Evolutionary conservation across 2,113 vertebrate species (phyloP).

Genomic region (Taxidea taxus): DNA sequence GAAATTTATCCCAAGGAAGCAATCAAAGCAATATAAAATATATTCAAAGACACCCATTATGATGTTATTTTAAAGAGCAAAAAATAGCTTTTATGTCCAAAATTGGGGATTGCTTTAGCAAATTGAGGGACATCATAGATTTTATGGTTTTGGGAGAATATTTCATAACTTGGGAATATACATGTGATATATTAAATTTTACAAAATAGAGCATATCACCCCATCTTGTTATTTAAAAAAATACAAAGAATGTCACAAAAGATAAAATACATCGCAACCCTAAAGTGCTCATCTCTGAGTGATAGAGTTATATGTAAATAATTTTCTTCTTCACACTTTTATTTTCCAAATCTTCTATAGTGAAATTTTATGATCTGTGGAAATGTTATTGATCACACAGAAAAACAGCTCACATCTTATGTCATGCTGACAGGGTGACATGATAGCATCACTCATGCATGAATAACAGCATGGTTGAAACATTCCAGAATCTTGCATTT

Average conservation of each 20-base stretch:
- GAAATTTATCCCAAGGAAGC: neutral
- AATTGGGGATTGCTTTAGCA: neutral
- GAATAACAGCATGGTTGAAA: neutral
- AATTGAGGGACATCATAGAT: neutral
- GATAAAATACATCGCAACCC: neutral
- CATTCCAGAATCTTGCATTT: constrained; percentile 76
- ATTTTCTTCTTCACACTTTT: neutral
- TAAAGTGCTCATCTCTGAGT: neutral
- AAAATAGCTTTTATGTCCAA: neutral
- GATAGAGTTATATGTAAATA: neutral
- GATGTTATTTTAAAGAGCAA: neutral
- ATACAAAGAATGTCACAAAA: neutral
- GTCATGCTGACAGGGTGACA: neutral
- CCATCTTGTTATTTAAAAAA: neutral
- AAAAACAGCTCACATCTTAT: neutral
- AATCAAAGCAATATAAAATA: neutral
- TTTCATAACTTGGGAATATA: neutral
- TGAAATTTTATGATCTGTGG: neutral
- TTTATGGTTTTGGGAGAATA: neutral
- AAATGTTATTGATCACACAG: neutral
- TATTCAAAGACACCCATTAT: neutral
- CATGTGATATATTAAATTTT: neutral
- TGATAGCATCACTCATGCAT: neutral
- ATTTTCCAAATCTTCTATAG: constrained; percentile 11
- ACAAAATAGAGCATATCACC: neutral